phyloP scores from a whole-genome alignment of 2,797 vertebrate species.

The Myiotriccus ornatus region DNA sequence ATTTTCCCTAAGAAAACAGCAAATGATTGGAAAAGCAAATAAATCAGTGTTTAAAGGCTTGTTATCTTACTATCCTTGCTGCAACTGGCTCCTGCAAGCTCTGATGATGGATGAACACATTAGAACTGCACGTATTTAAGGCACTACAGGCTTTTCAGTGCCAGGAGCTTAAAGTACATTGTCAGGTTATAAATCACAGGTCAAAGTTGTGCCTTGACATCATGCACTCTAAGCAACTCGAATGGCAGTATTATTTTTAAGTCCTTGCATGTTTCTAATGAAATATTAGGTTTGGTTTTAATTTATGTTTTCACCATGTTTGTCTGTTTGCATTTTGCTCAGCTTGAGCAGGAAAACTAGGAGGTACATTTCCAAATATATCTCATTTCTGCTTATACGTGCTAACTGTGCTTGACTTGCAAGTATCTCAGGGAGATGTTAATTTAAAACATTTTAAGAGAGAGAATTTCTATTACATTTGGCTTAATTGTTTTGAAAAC shows the following conservation, averaged over 20 bases:
- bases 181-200: conserved; percentile 55
- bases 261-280: background rate
- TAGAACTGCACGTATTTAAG: conserved; percentile 51
- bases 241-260: conserved; percentile 7
- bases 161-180: conserved; percentile 51
- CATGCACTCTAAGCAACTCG: background rate
- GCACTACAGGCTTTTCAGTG: conserved; percentile 42
- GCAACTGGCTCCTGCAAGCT: conserved; percentile 37
- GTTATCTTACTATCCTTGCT: conserved; percentile 50
- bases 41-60: conserved; percentile 57
- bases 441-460: background rate
- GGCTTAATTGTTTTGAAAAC: background rate
- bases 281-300: background rate
- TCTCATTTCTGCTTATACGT: background rate
- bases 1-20: conserved; percentile 51
- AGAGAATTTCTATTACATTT: background rate
- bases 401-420: background rate
- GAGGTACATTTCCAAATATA: background rate
- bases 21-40: conserved; percentile 55
- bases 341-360: background rate
- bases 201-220: conserved; percentile 22
- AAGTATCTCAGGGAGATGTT: background rate
- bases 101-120: conserved; percentile 58
- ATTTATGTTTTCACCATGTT: conserved; percentile 10
- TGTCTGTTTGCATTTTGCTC: conserved; percentile 20